Percentiles rank a stretch among this genome's conserved stretches.
Evolutionary conservation across 2,888 invertebrate species (phyloP).

Genomic region (Tenthredo mesomela): DNA sequence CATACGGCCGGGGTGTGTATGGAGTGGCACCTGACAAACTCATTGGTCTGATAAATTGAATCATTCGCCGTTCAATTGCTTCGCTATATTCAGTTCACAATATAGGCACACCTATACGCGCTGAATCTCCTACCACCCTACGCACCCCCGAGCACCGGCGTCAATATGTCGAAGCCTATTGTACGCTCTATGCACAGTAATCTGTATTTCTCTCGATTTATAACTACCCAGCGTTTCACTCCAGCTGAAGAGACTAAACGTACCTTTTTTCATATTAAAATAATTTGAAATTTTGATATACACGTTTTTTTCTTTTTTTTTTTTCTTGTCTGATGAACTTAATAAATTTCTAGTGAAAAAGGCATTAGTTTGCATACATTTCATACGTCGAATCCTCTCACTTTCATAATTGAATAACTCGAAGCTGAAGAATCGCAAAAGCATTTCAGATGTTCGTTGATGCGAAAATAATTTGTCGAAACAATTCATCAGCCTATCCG

Average conservation of each 20-base stretch:
- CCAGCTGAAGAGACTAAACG: neutral
- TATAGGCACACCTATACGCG: constrained; percentile 56
- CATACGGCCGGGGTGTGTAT: constrained; percentile 66
- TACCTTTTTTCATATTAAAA: neutral
- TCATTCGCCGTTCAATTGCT: constrained; percentile 78
- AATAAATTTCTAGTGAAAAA: neutral
- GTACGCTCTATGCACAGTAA: constrained; percentile 41
- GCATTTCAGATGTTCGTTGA: neutral
- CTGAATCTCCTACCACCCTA: constrained; percentile 61
- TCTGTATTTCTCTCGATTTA: constrained; percentile 42
- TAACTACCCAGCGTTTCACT: constrained; percentile 26
- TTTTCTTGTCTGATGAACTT: neutral
- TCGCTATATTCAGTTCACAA: constrained; percentile 63
- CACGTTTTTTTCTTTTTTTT: neutral
- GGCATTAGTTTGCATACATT: neutral
- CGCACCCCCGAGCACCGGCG: constrained; percentile 52
- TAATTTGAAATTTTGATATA: neutral
- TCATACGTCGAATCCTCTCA: neutral
- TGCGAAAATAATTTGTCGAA: neutral
- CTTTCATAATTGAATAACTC: neutral
- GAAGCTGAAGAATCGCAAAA: neutral
- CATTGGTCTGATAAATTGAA: constrained; percentile 78
- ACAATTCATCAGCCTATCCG: neutral
- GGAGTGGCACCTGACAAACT: constrained; percentile 77
- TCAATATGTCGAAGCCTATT: constrained; percentile 58